Percentiles rank a stretch among this genome's conserved stretches.
Evolutionary conservation across 2,113 vertebrate species (phyloP).

Genomic region (Piaya cayana): DNA sequence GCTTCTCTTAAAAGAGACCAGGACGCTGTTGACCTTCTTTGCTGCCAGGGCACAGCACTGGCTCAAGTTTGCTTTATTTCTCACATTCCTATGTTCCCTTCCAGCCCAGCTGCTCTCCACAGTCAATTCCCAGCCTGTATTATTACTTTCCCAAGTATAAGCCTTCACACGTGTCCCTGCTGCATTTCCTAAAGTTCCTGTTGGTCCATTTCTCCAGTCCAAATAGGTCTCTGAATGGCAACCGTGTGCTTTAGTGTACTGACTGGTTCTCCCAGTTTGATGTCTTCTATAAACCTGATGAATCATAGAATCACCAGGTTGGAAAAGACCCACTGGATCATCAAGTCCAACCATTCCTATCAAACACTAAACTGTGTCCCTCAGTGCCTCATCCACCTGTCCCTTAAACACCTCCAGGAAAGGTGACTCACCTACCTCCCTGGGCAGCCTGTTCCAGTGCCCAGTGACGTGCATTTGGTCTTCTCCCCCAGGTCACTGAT

Average conservation of each 20-base stretch:
- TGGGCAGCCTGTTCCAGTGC: no score
- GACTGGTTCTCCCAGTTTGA: background rate
- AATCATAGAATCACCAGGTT: no score
- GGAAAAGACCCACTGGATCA: no score
- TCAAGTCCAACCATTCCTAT: no score
- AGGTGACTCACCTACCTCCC: no score
- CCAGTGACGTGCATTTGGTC: background rate
- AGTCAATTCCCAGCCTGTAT: background rate
- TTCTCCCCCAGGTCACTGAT: background rate
- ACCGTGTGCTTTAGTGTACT: background rate
- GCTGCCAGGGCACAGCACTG: background rate
- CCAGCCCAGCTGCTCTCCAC: background rate
- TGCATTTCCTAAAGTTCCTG: background rate
- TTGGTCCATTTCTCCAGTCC: background rate
- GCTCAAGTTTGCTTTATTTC: background rate
- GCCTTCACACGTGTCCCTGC: background rate
- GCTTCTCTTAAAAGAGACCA: background rate
- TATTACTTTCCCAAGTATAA: background rate
- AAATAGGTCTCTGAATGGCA: background rate
- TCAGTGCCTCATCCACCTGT: no score
- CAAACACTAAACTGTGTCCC: no score
- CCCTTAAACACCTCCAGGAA: no score
- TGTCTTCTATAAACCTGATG: background rate
- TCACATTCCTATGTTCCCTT: fast-evolving
- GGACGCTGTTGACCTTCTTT: background rate